Evolutionary conservation across 2,113 vertebrate species (phyloP).

Genomic region (Turdus rufiventris): DNA sequence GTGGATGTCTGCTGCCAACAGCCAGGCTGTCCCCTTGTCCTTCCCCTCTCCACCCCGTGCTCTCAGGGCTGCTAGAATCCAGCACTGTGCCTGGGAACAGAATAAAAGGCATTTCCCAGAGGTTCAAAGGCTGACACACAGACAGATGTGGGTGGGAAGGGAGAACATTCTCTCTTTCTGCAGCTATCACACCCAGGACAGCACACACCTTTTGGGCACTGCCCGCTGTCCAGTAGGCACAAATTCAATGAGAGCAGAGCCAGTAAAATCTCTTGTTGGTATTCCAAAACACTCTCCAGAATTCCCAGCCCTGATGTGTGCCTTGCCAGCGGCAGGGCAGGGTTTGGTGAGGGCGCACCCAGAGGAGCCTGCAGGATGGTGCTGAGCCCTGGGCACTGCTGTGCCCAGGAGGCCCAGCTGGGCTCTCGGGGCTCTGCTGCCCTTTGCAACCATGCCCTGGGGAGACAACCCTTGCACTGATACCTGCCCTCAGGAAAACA

Average conservation of each 20-base stretch:
- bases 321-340: no score
- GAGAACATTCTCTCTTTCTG: background rate
- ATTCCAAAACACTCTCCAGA: background rate
- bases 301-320: background rate
- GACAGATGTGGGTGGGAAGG: background rate
- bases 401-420: accelerated
- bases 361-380: background rate
- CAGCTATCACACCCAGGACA: accelerated
- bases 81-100: background rate
- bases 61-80: background rate
- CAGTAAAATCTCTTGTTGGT: background rate
- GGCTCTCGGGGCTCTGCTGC: background rate
- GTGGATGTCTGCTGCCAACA: background rate
- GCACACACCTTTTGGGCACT: background rate
- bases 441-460: background rate
- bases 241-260: background rate
- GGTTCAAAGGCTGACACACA: background rate
- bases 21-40: background rate
- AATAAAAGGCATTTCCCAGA: background rate
- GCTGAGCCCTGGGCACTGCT: accelerated
- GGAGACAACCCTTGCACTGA: background rate
- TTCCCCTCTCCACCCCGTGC: background rate
- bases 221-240: background rate
- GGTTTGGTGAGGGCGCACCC: background rate
- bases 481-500: slow-evolving; percentile 70